Evolutionary conservation across 1,140 invertebrate genomes (phyloP), one percentile per base, ranked within the genome.

Genomic region (Macrotrachela quadricornifera): DNA sequence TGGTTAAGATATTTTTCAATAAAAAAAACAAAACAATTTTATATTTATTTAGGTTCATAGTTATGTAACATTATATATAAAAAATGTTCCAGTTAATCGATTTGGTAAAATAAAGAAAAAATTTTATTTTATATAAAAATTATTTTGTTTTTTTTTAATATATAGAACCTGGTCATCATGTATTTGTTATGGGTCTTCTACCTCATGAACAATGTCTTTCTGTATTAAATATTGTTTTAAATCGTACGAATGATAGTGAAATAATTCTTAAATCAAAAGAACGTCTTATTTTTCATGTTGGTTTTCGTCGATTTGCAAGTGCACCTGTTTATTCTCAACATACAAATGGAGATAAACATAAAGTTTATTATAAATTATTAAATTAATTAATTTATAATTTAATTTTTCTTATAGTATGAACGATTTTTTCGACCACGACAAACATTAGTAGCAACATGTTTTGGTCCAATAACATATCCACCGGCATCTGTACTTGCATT

Each of bases 151-250:
- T n/a, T 45, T 42, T n/a, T 46, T 2, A n/a, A 43, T 3, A n/a
- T n/a, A 4, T 15, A 13, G 8, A 37, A 21, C 45, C 51, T 10
- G 51, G 51, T 12, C 51, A 53, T 53, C 51, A 44, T 36, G 39
- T 53, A 17, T n/a, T 53, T 30, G 45, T 69, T 18, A 71, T 59
- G 57, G 61, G 63, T 3, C 68, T 97, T 50, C 64, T 96, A n/a
- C 78, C 79, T 1, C 81, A 95, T 65, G 94, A 99, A 69, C 82
- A 91, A 56, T 90, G 90, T 71, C 94, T 97, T 82, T 91, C 88
- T 17, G 73, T 96, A 0, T 62, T 96, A 54, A 95, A 97, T 72
- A 72, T 91, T 10, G 77, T 85, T 0, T 68, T 99, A 6, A 83
- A 81, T 65, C 74, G 84, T 47, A 15, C 42, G 1, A 50, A 50